These are phyloP conservation scores for Trachurus trachurus DNA, from an alignment of 2,797 vertebrate genomes.

Conservation along the genomic window DNA sequence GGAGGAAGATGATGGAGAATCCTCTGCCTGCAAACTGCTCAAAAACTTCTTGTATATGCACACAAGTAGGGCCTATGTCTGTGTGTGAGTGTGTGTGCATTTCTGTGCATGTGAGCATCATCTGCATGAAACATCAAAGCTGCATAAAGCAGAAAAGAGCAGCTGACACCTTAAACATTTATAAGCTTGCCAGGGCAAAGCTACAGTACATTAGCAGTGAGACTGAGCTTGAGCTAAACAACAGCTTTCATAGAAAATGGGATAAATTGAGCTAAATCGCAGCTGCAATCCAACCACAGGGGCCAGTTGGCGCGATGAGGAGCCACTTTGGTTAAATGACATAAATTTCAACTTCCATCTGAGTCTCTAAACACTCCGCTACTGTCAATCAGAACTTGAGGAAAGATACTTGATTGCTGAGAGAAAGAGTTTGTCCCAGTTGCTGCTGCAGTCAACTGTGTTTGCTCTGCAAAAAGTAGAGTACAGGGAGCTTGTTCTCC, in stretches of 20 bases:
- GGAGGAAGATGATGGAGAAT: slow-evolving; percentile 38
- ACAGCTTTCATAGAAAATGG: slow-evolving; percentile 62
- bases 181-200: slow-evolving; percentile 56
- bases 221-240: slow-evolving; percentile 57
- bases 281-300: slow-evolving; percentile 36
- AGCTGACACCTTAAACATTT: slow-evolving; percentile 78
- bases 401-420: not conserved
- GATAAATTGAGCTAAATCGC: slow-evolving; percentile 61
- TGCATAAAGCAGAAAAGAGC: slow-evolving; percentile 62
- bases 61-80: slow-evolving; percentile 13
- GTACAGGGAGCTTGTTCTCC: slow-evolving; percentile 2
- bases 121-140: slow-evolving; percentile 75
- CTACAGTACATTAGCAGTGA: slow-evolving; percentile 61
- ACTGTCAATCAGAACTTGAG: not conserved
- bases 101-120: slow-evolving; percentile 29
- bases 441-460: slow-evolving; percentile 40
- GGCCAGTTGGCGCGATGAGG: slow-evolving; percentile 54
- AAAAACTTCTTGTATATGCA: slow-evolving; percentile 43
- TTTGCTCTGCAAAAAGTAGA: slow-evolving; percentile 33
- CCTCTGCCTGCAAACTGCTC: slow-evolving; percentile 17
- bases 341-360: slow-evolving; percentile 34
- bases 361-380: slow-evolving; percentile 18
- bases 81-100: slow-evolving; percentile 12
- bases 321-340: slow-evolving; percentile 53
- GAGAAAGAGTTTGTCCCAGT: slow-evolving; percentile 32